Evolutionary conservation across 1,140 invertebrate genomes (phyloP).

Genomic region (Pachyrhynchus sulphureomaculatus): DNA sequence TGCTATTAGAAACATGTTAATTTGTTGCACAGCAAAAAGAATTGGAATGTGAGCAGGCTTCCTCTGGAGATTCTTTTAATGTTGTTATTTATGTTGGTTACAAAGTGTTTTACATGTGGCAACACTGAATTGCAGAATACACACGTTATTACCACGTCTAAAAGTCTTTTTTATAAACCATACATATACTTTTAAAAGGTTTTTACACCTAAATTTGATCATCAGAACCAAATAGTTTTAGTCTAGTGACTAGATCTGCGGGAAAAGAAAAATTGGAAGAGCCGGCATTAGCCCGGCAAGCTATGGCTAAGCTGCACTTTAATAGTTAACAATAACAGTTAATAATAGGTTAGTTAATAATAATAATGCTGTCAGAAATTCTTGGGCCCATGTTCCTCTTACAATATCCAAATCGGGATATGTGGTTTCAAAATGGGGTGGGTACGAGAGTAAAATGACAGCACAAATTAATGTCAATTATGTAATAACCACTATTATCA

Average conservation of each 20-base stretch:
- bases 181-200: no score
- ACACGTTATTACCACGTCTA: no score
- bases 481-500: constrained; percentile 2
- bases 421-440: no score
- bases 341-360: neutral
- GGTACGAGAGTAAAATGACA: neutral
- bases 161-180: no score
- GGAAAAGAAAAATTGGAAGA: constrained; percentile 11
- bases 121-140: no score
- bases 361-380: neutral
- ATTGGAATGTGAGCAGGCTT: neutral
- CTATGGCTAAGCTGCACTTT: constrained; percentile 38
- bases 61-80: neutral
- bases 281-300: constrained; percentile 34
- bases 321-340: constrained; percentile 6
- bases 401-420: no score
- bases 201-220: no score
- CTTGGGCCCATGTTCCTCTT: no score
- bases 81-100: no score
- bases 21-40: neutral
- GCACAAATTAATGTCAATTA: neutral
- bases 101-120: no score
- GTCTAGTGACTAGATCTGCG: constrained; percentile 43
- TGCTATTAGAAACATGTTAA: no score
- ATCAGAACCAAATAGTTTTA: neutral